Evolutionary conservation across 2,888 invertebrate species (phyloP).

Genomic region (Drosophila picticornis): DNA sequence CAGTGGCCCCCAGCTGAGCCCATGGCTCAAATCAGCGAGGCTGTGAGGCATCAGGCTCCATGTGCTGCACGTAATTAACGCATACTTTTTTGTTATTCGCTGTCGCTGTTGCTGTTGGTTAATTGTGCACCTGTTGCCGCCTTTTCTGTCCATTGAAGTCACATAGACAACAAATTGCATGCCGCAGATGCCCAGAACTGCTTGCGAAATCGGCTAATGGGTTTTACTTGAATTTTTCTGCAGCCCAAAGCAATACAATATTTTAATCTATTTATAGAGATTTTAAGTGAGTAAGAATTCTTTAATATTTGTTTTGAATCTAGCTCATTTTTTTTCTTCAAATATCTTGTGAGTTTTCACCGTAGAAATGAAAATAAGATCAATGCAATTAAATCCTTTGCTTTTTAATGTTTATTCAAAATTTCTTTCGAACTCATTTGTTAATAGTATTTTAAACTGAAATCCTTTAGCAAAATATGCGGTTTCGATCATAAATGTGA

Average conservation of each 20-base stretch:
- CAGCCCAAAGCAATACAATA: slow-evolving; percentile 6
- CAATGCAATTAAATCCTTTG: neutral
- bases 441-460: neutral
- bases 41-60: slow-evolving; percentile 19
- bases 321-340: too few relatives aligned
- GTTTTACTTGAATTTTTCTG: slow-evolving; percentile 1
- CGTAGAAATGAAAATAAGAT: neutral
- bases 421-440: neutral
- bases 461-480: neutral
- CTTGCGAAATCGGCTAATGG: slow-evolving; percentile 28
- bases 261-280: neutral
- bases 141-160: slow-evolving; percentile 57
- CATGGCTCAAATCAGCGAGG: slow-evolving; percentile 22
- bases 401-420: neutral
- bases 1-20: slow-evolving; percentile 20
- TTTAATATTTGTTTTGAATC: neutral
- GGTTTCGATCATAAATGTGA: neutral
- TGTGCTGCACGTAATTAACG: slow-evolving; percentile 66
- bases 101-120: slow-evolving; percentile 42
- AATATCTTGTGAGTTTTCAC: neutral
- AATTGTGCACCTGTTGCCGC: slow-evolving; percentile 80
- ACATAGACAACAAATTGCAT: slow-evolving; percentile 45
- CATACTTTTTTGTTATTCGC: slow-evolving; percentile 67
- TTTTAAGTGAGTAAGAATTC: neutral
- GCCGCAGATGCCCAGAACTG: slow-evolving; percentile 49